A percentile compares a stretch with the other conserved stretches of the same genome.
These are phyloP conservation scores for Drosophila bipectinata DNA, from an alignment of 1,140 invertebrate species.

Conservation along the genomic window DNA sequence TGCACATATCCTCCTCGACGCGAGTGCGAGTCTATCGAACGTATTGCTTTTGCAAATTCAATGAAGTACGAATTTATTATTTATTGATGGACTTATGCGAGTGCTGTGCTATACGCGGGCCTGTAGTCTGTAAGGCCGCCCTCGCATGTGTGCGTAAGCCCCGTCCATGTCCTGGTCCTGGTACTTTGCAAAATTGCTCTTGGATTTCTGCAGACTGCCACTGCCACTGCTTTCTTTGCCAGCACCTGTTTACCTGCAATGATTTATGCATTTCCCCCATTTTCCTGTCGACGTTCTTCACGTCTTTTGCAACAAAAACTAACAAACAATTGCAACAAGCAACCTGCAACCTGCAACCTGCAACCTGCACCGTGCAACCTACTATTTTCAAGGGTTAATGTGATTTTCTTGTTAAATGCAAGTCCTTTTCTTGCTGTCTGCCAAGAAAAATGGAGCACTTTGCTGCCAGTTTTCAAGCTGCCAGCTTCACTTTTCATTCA, in stretches of 20 bases:
- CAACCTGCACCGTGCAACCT: slow-evolving; percentile 7
- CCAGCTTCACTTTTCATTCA: background rate
- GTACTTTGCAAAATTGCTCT: slow-evolving; percentile 47
- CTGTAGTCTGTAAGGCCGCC: background rate
- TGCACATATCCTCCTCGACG: background rate
- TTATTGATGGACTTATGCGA: slow-evolving; percentile 76
- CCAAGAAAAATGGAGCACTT: slow-evolving; percentile 45
- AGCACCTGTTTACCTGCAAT: slow-evolving; percentile 52
- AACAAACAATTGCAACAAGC: slow-evolving; percentile 7
- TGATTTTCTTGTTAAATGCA: slow-evolving; percentile 66
- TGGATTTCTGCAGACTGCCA: slow-evolving; percentile 2
- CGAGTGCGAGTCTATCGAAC: slow-evolving; percentile 46
- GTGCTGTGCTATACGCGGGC: slow-evolving; percentile 9
- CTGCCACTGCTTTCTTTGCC: slow-evolving; percentile 28
- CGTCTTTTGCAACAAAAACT: slow-evolving; percentile 23
- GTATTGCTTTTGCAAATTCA: slow-evolving; percentile 70
- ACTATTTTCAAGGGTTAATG: slow-evolving; percentile 44
- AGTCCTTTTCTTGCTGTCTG: slow-evolving; percentile 2
- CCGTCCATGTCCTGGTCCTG: background rate
- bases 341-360: slow-evolving; percentile 1
- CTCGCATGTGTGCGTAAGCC: slow-evolving; percentile 8
- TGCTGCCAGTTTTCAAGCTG: slow-evolving; percentile 33
- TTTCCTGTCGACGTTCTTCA: slow-evolving; percentile 44
- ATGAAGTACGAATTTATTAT: slow-evolving; percentile 74
- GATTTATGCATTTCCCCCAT: slow-evolving; percentile 71